Evolutionary conservation across 2,888 invertebrate genomes (phyloP).

Genomic region (Leptothorax acervorum): DNA sequence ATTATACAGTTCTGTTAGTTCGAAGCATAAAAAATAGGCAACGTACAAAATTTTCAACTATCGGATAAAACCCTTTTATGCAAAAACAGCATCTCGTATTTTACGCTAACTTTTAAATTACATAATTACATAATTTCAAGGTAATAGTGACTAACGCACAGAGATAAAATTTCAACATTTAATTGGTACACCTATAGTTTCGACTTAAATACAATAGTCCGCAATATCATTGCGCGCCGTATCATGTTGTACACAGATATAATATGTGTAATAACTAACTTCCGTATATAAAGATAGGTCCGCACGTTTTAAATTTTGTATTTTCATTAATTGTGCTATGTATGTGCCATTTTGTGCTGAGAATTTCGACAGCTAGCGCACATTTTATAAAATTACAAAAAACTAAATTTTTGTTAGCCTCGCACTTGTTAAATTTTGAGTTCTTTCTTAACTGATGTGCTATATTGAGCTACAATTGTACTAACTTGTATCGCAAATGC

Average conservation of each 20-base stretch:
- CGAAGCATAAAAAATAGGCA: conserved; percentile 14
- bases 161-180: conserved; percentile 21
- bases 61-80: not conserved
- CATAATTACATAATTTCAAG: conserved; percentile 20
- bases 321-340: too few relatives aligned
- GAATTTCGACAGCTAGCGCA: too few relatives aligned
- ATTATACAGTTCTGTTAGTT: not conserved
- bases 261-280: not conserved
- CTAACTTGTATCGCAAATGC: too few relatives aligned
- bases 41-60: not conserved
- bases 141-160: not conserved
- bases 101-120: not conserved
- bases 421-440: too few relatives aligned
- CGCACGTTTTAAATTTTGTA: too few relatives aligned
- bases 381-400: too few relatives aligned
- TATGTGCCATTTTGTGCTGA: too few relatives aligned
- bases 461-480: too few relatives aligned
- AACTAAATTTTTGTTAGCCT: too few relatives aligned
- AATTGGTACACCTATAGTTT: not conserved
- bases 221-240: not conserved
- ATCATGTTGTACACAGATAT: not conserved
- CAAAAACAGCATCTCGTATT: not conserved
- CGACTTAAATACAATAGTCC: not conserved
- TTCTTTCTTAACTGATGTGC: too few relatives aligned
- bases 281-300: too few relatives aligned